Evolutionary conservation across 2,797 vertebrate species (phyloP).

Genomic region (Tarsius wallacei): DNA sequence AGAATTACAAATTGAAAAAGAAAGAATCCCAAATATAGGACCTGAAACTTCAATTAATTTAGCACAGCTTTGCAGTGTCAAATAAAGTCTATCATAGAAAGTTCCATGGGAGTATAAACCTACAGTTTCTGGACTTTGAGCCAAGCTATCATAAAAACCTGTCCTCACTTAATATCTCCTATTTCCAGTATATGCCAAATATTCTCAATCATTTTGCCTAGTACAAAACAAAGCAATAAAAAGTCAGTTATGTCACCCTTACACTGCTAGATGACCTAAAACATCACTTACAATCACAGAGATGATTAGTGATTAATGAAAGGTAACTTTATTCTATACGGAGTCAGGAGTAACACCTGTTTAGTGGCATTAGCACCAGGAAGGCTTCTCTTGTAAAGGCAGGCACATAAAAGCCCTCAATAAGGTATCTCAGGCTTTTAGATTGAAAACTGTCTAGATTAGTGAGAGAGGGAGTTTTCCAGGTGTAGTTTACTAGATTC

Average conservation of each 20-base stretch:
- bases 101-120: background rate
- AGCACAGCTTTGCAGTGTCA: background rate
- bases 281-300: background rate
- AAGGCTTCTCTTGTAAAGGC: background rate
- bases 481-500: background rate
- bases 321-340: background rate
- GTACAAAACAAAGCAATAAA: constrained; percentile 77
- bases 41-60: background rate
- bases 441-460: background rate
- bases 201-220: constrained; percentile 49
- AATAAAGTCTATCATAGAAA: background rate
- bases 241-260: background rate
- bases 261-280: background rate
- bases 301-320: constrained; percentile 33
- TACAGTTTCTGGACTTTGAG: constrained; percentile 84
- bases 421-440: background rate
- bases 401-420: background rate
- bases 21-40: background rate
- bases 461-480: background rate
- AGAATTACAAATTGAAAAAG: background rate
- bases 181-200: constrained; percentile 46
- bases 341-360: constrained; percentile 48
- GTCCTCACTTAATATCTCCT: constrained; percentile 23
- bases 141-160: constrained; percentile 69
- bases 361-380: background rate